Evolutionary conservation across 1,140 invertebrate genomes (phyloP).

Genomic region (Bombus sylvicola): DNA sequence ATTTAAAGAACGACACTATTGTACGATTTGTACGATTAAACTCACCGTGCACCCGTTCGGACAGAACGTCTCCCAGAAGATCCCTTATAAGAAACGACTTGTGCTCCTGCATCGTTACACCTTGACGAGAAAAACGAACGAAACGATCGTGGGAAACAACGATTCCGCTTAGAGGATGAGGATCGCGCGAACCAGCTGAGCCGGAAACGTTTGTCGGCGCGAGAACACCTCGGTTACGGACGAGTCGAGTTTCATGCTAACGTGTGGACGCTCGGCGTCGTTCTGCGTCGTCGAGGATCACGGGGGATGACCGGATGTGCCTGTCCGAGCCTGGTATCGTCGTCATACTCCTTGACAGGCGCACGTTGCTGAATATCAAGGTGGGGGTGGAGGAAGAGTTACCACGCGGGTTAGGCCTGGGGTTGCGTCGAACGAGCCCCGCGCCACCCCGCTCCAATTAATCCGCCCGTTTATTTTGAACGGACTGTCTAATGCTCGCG

Average conservation of each 20-base stretch:
- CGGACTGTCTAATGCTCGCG: conserved; percentile 77
- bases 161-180: not conserved
- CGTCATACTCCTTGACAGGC: conserved; percentile 29
- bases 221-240: conserved; percentile 13
- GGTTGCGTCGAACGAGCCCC: conserved; percentile 4
- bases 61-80: conserved; percentile 88
- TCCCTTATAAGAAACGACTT: conserved; percentile 91
- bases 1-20: not conserved
- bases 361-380: conserved; percentile 30
- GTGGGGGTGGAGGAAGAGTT: conserved; percentile 36
- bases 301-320: conserved; percentile 53
- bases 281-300: conserved; percentile 60
- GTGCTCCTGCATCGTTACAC: conserved; percentile 85
- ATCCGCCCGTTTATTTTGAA: conserved; percentile 82
- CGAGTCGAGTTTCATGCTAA: conserved; percentile 60
- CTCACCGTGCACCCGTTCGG: conserved; percentile 82
- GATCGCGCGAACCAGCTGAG: not conserved
- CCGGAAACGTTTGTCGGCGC: conserved; percentile 1
- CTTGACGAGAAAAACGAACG: not conserved
- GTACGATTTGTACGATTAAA: not conserved
- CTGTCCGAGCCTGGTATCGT: conserved; percentile 26
- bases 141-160: not conserved
- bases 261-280: conserved; percentile 63
- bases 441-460: conserved; percentile 75
- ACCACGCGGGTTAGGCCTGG: conserved; percentile 29